Evolutionary conservation across 2,113 vertebrate genomes (phyloP).

Genomic region (Castor canadensis): DNA sequence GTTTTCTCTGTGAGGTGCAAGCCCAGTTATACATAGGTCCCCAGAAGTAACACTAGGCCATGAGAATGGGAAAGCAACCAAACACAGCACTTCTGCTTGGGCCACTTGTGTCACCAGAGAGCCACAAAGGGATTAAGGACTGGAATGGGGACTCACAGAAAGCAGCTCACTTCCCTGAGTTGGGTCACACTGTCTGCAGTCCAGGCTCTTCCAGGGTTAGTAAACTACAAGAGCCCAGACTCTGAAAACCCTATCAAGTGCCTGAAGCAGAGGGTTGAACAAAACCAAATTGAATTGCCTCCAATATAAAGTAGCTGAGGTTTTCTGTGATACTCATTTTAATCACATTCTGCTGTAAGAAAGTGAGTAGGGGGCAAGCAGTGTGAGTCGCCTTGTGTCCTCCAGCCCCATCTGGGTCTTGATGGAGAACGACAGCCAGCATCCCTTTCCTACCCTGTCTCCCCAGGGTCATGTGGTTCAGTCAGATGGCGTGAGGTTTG

Average conservation of each 20-base stretch:
- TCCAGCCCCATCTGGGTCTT: not conserved
- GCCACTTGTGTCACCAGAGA: not conserved
- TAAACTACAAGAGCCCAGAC: no score
- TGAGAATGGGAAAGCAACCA: not conserved
- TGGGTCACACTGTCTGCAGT: accelerated
- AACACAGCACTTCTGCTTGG: accelerated
- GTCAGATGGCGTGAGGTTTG: not conserved
- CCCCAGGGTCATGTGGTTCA: not conserved
- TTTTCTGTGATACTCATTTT: not conserved
- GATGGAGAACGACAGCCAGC: not conserved
- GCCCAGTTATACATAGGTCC: not conserved
- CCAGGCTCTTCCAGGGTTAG: accelerated
- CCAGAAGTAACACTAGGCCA: accelerated
- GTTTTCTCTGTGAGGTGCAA: not conserved
- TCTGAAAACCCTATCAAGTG: not conserved
- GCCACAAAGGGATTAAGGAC: not conserved
- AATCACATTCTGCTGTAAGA: not conserved
- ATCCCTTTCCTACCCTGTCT: not conserved
- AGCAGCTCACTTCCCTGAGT: no score
- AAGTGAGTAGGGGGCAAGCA: not conserved
- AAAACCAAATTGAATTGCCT: not conserved
- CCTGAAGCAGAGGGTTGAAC: not conserved
- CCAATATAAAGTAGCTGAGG: not conserved
- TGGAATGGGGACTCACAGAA: not conserved
- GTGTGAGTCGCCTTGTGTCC: not conserved